phyloP scores from a whole-genome alignment of 1,140 invertebrate genomes.

The Ceratina calcarata region DNA sequence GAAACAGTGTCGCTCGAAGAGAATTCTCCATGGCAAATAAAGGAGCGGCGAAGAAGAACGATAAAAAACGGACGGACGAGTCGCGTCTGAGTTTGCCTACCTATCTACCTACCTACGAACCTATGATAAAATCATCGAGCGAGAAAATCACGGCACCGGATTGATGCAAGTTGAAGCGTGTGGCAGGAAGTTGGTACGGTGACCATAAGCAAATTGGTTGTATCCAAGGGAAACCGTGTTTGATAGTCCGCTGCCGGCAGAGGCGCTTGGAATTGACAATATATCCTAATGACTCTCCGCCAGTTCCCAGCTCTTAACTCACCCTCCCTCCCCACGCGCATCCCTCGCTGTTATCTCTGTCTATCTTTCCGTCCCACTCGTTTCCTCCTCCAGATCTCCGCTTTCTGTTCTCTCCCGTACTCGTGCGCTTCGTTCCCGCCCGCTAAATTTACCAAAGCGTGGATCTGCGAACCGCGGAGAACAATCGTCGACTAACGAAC shows the following conservation, averaged over 20 bases:
- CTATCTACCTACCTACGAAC: no score
- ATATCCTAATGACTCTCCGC: constrained; percentile 58
- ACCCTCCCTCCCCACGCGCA: neutral
- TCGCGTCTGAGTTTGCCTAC: neutral
- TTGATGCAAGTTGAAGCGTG: neutral
- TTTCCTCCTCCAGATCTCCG: neutral
- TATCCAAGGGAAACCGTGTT: constrained; percentile 65
- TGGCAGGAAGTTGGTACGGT: neutral
- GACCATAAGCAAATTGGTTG: constrained; percentile 61
- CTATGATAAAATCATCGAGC: constrained; percentile 4
- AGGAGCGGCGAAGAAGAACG: neutral
- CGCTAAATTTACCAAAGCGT: constrained; percentile 44
- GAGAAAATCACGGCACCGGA: neutral
- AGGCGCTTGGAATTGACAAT: constrained; percentile 58
- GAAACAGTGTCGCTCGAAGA: constrained; percentile 1
- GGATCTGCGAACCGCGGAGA: constrained; percentile 48
- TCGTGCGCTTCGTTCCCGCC: neutral
- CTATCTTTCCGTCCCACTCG: neutral
- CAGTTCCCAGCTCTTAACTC: constrained; percentile 19
- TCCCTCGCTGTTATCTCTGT: neutral
- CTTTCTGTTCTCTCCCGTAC: neutral
- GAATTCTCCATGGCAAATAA: neutral
- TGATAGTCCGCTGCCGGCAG: constrained; percentile 3
- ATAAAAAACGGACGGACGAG: neutral
- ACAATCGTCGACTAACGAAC: constrained; percentile 74